These are phyloP conservation scores for Camponotus vicinus DNA, from an alignment of 1,140 invertebrate species.

Conservation along the genomic window DNA sequence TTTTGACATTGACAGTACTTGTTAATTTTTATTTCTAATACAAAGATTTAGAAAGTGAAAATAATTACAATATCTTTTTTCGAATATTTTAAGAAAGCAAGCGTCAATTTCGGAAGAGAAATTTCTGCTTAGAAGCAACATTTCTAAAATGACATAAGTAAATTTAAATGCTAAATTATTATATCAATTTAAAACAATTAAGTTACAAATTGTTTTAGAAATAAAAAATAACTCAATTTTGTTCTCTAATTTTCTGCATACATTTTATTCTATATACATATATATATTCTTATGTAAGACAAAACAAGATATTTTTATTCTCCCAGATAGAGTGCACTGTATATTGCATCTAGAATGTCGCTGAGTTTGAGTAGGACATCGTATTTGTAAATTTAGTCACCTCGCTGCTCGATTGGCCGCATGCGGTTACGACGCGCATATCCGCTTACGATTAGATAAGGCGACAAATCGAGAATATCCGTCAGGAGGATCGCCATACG, in stretches of 20 bases:
- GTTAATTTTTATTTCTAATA: conserved; percentile 5
- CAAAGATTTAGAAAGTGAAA: background rate
- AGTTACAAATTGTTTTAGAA: no score
- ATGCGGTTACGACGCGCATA: conserved; percentile 50
- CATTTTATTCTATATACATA: no score
- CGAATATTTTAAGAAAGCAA: background rate
- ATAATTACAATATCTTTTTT: background rate
- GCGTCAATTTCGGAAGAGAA: no score
- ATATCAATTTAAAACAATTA: no score
- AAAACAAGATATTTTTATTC: background rate
- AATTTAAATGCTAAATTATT: no score
- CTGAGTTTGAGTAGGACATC: background rate
- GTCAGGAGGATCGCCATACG: conserved; percentile 48
- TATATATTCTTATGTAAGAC: no score
- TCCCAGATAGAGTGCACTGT: background rate
- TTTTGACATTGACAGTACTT: background rate
- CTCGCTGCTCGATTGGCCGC: conserved; percentile 60
- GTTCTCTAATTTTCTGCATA: no score
- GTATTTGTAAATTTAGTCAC: conserved; percentile 52
- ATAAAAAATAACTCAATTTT: no score
- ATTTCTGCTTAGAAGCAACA: background rate
- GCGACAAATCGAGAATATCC: conserved; percentile 72
- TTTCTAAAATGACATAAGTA: background rate
- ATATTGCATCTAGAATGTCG: background rate
- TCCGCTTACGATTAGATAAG: conserved; percentile 72